These are phyloP conservation scores for Onchidella celtica DNA, from an alignment of 2,888 invertebrate species.

Conservation along the genomic window DNA sequence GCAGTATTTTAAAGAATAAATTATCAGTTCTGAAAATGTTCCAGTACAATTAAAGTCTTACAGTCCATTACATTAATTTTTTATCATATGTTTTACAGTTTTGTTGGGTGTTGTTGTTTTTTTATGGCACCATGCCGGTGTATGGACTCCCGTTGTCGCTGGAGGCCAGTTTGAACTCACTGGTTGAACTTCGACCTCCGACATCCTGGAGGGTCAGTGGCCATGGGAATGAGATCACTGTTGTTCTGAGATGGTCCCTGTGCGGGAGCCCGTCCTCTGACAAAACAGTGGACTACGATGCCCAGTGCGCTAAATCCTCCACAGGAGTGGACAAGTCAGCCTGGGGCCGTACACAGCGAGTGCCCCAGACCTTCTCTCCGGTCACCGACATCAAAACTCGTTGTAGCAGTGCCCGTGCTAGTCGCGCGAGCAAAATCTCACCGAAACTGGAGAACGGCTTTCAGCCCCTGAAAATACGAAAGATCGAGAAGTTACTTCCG, in stretches of 20 bases:
- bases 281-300: conserved; percentile 39
- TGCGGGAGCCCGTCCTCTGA: conserved; percentile 33
- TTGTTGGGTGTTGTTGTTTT: too few species aligned
- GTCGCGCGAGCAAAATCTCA: background rate
- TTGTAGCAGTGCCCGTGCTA: background rate
- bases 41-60: too few species aligned
- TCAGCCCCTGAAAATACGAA: conserved; percentile 12
- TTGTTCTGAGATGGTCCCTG: conserved; percentile 39
- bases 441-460: background rate
- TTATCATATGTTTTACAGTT: too few species aligned
- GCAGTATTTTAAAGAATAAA: too few species aligned
- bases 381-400: background rate
- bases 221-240: conserved; percentile 35
- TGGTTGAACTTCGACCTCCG: conserved; percentile 33
- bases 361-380: too few species aligned
- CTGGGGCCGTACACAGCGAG: too few species aligned
- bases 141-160: conserved; percentile 34
- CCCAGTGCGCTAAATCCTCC: background rate
- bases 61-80: too few species aligned
- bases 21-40: too few species aligned
- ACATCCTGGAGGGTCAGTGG: conserved; percentile 47
- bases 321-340: background rate
- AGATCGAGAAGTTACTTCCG: background rate
- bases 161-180: conserved; percentile 43
- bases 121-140: conserved; percentile 27